phyloP scores from a whole-genome alignment of 2,888 invertebrate species.

The Pristionchus mayeri region DNA sequence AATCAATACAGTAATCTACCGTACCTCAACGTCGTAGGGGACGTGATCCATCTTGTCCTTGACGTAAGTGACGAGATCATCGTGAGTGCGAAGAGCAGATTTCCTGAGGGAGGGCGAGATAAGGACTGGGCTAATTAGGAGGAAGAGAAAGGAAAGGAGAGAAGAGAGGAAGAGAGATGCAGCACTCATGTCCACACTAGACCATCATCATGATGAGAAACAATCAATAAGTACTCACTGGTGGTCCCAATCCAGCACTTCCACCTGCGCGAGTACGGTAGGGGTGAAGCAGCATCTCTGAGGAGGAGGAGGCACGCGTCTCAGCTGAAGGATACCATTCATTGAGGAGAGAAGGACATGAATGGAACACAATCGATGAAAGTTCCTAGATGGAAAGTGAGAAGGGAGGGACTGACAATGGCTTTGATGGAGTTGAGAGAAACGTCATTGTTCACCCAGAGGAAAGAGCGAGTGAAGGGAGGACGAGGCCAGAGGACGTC shows the following conservation, averaged over 20 bases:
- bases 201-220: not conserved
- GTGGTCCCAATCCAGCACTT: conserved; percentile 19
- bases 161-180: not conserved
- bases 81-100: not conserved
- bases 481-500: conserved; percentile 41
- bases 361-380: too few species aligned
- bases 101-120: not conserved
- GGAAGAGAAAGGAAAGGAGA: not conserved
- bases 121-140: conserved; percentile 15
- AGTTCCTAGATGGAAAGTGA: too few species aligned
- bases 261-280: not conserved
- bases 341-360: too few species aligned
- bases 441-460: not conserved
- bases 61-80: not conserved
- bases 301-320: too few species aligned
- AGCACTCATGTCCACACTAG: too few species aligned
- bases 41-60: not conserved
- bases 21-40: not conserved
- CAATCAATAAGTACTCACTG: not conserved
- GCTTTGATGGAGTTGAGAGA: not conserved
- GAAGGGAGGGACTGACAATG: conserved; percentile 11
- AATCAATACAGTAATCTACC: not conserved
- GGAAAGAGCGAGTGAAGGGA: conserved; percentile 35
- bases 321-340: too few species aligned
- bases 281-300: not conserved